phyloP scores from a whole-genome alignment of 2,888 invertebrate species.

The Cerastis rubricosa region DNA sequence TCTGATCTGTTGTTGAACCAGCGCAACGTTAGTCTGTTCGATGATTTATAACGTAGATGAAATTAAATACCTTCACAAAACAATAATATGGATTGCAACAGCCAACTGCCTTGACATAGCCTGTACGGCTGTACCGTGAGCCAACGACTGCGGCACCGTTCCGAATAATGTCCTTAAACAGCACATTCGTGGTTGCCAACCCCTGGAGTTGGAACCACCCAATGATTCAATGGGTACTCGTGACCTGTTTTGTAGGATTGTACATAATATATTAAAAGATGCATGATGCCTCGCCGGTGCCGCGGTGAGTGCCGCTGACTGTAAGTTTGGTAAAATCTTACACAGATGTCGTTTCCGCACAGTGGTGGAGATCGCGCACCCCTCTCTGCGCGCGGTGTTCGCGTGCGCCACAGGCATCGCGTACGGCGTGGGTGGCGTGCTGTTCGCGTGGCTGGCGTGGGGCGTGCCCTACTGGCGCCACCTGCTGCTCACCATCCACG shows the following conservation, averaged over 20 bases:
- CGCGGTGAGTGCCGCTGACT: background rate
- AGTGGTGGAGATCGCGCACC: conserved; percentile 85
- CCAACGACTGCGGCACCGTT: background rate
- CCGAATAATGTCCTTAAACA: background rate
- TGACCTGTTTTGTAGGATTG: background rate
- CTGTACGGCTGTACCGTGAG: too few species aligned
- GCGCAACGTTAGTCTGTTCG: background rate
- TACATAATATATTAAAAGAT: too few species aligned
- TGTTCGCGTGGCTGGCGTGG: conserved; percentile 81
- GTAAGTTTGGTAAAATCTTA: background rate
- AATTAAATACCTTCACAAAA: background rate
- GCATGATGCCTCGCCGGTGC: too few species aligned
- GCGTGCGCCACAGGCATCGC: conserved; percentile 85
- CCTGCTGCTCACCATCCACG: conserved; percentile 92
- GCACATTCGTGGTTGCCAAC: background rate
- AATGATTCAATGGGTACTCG: background rate
- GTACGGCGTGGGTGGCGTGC: conserved; percentile 90
- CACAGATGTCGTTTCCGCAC: conserved; percentile 14
- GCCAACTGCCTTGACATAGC: background rate
- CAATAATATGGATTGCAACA: background rate
- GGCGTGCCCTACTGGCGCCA: conserved; percentile 92
- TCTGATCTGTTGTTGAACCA: background rate
- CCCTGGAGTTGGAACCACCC: background rate
- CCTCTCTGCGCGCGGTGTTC: conserved; percentile 83
- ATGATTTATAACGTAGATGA: background rate